Evolutionary conservation across 2,113 vertebrate genomes (phyloP), one percentile per base, ranked within the genome.

Genomic region (Microcebus ravelobensis): DNA sequence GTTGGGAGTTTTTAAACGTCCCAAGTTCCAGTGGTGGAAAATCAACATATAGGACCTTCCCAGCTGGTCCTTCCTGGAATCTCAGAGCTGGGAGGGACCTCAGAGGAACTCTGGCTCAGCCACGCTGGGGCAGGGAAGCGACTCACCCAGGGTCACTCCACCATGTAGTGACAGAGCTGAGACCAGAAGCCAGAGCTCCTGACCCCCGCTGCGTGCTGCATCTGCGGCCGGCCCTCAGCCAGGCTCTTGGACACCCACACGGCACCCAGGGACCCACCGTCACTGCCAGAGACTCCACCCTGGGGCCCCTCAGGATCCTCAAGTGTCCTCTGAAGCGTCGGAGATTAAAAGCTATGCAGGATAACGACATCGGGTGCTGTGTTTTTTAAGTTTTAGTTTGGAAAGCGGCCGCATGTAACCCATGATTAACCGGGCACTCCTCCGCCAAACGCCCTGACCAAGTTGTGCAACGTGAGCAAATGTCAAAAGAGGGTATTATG

Each of bases 281-380:
- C 77, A 39, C 20, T 31, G 3, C 27, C 76, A 27, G n/a, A 70
- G 39, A 25, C 45, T 50, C 36, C 77, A 6, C 27, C 48, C 39
- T 5, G 68, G 81, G 42, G 17, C 31, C 63, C 57, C 50, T 36
- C 14, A 27, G 29, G 17, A 45, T 82, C 61, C n/a, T 82, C 12
- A 67, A 13, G 23, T 61, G 4, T 65, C 79, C 88, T 71, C 88
- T 42, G 77, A 90, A 84, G 63, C 34, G 73, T 11, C 23, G 48
- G 50, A 90, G 45, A 94, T 85, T 94, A 95, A 97, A 95, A 63
- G 8, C 25, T 74, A 39, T 82, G 73, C 34, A 61, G 82, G 29
- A 52, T 71, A 73, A 17, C 52, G 73, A 17, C 65, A 68, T 34
- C 50, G 59, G 36, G 34, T 87, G 57, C 39, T 52, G 42, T 91